Conservation (phyloP, 2,113 vertebrate species). For the Polypterus bichir region DNA sequence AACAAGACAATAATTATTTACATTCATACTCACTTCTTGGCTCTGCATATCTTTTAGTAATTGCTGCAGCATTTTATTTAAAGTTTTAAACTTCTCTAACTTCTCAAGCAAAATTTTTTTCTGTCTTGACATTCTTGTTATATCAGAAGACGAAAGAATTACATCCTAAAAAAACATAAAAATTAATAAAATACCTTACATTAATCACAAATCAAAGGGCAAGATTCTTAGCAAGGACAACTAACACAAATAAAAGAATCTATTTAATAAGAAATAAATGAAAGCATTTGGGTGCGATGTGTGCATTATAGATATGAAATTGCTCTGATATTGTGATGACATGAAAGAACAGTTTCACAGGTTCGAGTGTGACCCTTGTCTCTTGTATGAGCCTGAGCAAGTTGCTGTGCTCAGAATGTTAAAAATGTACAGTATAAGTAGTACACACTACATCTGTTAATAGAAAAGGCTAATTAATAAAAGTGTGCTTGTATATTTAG, state of each 20-base stretch:
- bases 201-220: background rate
- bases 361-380: too few species aligned
- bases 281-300: background rate
- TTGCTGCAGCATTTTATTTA: slow-evolving; percentile 50
- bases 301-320: background rate
- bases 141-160: slow-evolving; percentile 29
- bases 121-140: slow-evolving; percentile 40
- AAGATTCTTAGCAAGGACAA: background rate
- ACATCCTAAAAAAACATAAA: slow-evolving; percentile 35
- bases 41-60: slow-evolving; percentile 42
- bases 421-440: too few species aligned
- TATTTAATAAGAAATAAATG: background rate
- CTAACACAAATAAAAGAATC: slow-evolving; percentile 7
- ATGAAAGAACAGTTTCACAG: too few species aligned
- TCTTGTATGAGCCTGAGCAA: too few species aligned
- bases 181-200: slow-evolving; percentile 2
- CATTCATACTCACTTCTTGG: slow-evolving; percentile 39
- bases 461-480: too few species aligned
- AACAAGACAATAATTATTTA: background rate
- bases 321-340: background rate
- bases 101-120: slow-evolving; percentile 53
- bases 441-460: too few species aligned
- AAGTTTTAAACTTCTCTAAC: slow-evolving; percentile 47
- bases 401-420: too few species aligned
- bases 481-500: too few species aligned